Evolutionary conservation across 2,113 vertebrate species (phyloP).

Genomic region (Acanthisitta chloris): DNA sequence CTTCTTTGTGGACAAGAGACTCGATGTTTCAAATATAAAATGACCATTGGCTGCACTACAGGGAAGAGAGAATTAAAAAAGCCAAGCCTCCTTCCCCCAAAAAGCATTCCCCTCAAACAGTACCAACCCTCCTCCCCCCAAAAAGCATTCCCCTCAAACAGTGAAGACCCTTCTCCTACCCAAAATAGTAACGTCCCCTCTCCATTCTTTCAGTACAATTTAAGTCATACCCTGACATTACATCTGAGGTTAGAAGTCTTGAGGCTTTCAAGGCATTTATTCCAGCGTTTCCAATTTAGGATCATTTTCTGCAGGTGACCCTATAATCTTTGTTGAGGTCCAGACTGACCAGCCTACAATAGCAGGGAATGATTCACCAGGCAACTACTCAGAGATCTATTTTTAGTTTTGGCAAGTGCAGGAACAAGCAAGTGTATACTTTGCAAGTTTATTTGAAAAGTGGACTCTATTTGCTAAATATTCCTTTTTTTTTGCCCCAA

Average conservation of each 20-base stretch:
- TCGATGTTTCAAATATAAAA: not conserved
- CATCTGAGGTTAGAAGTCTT: not conserved
- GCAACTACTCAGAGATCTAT: slow-evolving; percentile 10
- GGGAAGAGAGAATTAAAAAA: not conserved
- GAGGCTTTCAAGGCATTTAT: slow-evolving; percentile 16
- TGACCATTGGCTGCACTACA: not conserved
- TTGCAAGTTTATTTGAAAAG: slow-evolving; percentile 27
- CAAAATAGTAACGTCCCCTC: not conserved
- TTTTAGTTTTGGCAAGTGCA: slow-evolving; percentile 23
- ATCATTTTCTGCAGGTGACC: slow-evolving; percentile 29
- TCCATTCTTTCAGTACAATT: not conserved
- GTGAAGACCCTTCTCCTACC: not conserved
- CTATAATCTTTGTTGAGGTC: slow-evolving; percentile 38
- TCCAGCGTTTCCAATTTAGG: not conserved
- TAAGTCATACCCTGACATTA: not conserved
- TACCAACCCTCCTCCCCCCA: accelerated
- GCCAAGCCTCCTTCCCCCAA: accelerated
- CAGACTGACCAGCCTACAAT: slow-evolving; percentile 18
- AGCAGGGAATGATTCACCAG: slow-evolving; percentile 55
- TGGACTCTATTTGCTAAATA: not conserved
- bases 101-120: not conserved
- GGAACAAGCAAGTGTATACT: slow-evolving; percentile 10
- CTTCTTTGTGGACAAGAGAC: not conserved
- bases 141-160: not conserved
- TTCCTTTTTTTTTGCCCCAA: not conserved